These are phyloP conservation scores for Tichodroma muraria DNA, from an alignment of 2,113 vertebrate genomes.

Conservation along the genomic window DNA sequence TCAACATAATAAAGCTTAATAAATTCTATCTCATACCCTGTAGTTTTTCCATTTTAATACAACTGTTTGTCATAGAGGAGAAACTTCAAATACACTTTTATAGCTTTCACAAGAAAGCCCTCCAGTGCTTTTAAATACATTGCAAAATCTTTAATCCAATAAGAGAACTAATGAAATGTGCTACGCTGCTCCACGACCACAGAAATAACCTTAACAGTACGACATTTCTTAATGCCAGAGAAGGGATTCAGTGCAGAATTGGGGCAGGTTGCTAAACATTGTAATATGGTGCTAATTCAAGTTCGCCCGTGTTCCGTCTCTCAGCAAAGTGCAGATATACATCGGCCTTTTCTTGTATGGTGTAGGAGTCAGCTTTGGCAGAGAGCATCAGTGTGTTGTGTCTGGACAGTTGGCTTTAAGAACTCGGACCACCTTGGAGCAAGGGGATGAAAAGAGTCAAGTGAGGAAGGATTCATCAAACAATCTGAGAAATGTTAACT, in stretches of 20 bases:
- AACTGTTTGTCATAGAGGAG: background rate
- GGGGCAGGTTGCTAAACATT: background rate
- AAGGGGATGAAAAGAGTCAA: background rate
- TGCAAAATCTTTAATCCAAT: conserved; percentile 31
- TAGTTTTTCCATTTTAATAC: background rate
- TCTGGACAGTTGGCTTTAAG: background rate
- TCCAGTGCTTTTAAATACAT: background rate
- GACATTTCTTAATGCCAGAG: background rate
- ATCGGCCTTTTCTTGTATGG: background rate
- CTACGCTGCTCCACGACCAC: background rate
- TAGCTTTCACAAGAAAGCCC: conserved; percentile 11
- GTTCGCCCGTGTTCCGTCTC: background rate
- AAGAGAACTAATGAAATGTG: background rate
- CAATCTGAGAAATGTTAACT: background rate
- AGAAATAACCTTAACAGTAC: background rate
- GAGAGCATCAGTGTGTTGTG: background rate
- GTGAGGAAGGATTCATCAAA: background rate
- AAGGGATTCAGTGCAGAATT: background rate
- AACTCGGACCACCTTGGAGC: background rate
- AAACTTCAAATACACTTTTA: conserved; percentile 3
- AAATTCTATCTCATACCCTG: background rate
- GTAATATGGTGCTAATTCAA: background rate
- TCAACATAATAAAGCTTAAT: background rate
- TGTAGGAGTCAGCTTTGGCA: background rate
- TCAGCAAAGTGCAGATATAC: background rate